Percentiles rank a stretch among this genome's conserved stretches.
Evolutionary conservation across 2,888 invertebrate species (phyloP).

Genomic region (Brachyopa scutellaris): DNA sequence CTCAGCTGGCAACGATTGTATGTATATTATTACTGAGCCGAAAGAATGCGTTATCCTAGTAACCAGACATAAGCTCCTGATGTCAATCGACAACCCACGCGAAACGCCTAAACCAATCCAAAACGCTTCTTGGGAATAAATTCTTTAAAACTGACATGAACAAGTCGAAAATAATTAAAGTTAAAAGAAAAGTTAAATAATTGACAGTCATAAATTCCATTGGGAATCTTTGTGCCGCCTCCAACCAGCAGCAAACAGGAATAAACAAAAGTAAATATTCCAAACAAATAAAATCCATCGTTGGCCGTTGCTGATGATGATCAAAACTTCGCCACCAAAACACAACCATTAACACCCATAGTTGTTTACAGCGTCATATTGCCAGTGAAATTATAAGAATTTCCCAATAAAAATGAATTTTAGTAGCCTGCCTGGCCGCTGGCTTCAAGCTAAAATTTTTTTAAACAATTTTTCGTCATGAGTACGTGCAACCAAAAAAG

Average conservation of each 20-base stretch:
- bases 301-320: not conserved
- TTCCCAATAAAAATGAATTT: slow-evolving; percentile 40
- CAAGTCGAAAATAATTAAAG: not conserved
- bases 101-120: no score
- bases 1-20: no score
- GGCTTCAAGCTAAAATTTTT: not conserved
- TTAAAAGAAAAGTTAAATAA: not conserved
- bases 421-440: slow-evolving; percentile 9
- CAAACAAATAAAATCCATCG: slow-evolving; percentile 39
- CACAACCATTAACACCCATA: slow-evolving; percentile 46
- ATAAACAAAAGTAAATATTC: slow-evolving; percentile 30
- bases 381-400: slow-evolving; percentile 31
- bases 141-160: no score
- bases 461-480: slow-evolving; percentile 29
- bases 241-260: slow-evolving; percentile 7
- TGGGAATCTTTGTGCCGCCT: slow-evolving; percentile 10
- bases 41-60: no score
- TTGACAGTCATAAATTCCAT: slow-evolving; percentile 28
- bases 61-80: no score
- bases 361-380: slow-evolving; percentile 52
- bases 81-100: no score
- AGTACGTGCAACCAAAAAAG: not conserved
- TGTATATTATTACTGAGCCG: no score
- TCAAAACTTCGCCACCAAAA: slow-evolving; percentile 8
- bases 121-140: no score